Conservation (phyloP, 2,113 vertebrate genomes). For the Sterrhoptilus dennistouni region DNA sequence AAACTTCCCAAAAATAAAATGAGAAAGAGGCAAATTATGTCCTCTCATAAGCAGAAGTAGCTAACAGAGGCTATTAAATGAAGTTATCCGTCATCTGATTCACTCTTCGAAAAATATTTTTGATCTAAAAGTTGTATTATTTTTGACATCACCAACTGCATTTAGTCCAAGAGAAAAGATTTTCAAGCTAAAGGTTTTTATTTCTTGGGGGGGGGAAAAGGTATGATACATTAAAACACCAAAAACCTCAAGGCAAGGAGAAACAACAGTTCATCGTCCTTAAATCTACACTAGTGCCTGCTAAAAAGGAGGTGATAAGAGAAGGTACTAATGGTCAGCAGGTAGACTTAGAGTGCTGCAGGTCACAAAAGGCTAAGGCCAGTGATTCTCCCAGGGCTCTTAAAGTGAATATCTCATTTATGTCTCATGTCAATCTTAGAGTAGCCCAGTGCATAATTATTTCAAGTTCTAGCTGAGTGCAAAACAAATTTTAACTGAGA, state of each 20-base stretch:
- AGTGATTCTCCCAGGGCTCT: background rate
- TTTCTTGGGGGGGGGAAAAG: background rate
- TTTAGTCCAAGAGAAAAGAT: background rate
- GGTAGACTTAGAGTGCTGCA: background rate
- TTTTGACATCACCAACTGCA: background rate
- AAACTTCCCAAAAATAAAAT: constrained; percentile 29
- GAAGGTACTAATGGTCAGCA: background rate
- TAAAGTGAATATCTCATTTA: background rate
- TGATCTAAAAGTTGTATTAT: constrained; percentile 30
- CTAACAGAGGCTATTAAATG: constrained; percentile 29
- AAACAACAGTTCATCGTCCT: background rate
- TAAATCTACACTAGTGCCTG: background rate
- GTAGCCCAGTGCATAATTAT: background rate
- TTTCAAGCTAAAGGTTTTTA: background rate
- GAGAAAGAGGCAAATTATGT: constrained; percentile 1
- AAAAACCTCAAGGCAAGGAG: background rate
- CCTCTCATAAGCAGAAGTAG: constrained; percentile 8
- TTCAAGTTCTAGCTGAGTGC: background rate
- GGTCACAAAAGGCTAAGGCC: background rate
- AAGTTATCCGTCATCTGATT: constrained; percentile 9
- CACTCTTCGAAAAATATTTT: constrained; percentile 3
- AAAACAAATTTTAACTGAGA: background rate
- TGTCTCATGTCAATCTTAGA: background rate
- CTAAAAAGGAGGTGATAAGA: background rate
- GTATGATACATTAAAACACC: background rate